phyloP scores from a whole-genome alignment of 1,140 invertebrate genomes.

The Aradophagus sp. region DNA sequence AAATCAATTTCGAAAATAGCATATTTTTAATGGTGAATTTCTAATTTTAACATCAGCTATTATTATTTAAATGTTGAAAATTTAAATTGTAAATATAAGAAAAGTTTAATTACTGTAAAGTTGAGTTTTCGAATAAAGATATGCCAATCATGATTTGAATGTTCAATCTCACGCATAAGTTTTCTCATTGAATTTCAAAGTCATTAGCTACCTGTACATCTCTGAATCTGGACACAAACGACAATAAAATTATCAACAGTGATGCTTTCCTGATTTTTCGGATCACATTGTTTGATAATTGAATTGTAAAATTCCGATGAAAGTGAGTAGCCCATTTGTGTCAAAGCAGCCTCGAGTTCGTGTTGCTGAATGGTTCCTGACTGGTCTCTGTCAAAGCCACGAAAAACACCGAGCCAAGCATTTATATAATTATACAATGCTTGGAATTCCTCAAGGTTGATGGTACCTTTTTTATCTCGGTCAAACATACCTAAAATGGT shows the following conservation, averaged over 20 bases:
- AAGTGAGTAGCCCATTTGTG: constrained; percentile 92
- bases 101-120: constrained; percentile 9
- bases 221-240: constrained; percentile 89
- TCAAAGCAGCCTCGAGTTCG: constrained; percentile 85
- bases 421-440: constrained; percentile 92
- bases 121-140: constrained; percentile 14
- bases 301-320: constrained; percentile 85
- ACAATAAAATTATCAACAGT: constrained; percentile 93
- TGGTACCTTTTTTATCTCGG: constrained; percentile 87
- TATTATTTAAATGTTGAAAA: too few species aligned
- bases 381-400: constrained; percentile 86
- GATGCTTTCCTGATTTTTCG: constrained; percentile 78
- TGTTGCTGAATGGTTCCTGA: constrained; percentile 88
- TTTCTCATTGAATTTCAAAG: too few species aligned
- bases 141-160: constrained; percentile 1
- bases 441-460: constrained; percentile 90
- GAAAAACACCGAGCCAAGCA: constrained; percentile 89
- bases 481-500: constrained; percentile 87
- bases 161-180: neutral
- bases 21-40: too few species aligned
- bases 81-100: constrained; percentile 11
- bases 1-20: too few species aligned
- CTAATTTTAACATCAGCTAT: too few species aligned
- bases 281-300: constrained; percentile 82
- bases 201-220: constrained; percentile 84